Conservation (phyloP, 2,797 vertebrate genomes). For the Nannoperca australis region DNA sequence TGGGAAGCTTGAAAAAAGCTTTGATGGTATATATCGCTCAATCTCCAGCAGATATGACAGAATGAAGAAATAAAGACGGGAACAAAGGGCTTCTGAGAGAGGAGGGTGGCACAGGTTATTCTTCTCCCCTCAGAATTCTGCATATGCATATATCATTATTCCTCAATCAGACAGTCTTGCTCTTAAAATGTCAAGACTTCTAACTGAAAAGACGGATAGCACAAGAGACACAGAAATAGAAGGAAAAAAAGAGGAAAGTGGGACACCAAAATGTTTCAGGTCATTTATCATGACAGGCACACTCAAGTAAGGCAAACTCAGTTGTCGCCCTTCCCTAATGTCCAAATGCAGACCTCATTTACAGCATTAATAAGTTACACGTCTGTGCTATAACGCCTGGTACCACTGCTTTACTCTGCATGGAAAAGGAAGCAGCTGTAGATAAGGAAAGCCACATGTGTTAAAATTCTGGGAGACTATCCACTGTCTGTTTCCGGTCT, state of each 20-base stretch:
- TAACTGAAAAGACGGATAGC: constrained; percentile 45
- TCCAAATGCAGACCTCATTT: constrained; percentile 41
- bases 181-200: constrained; percentile 77
- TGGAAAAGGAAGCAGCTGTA: constrained; percentile 1
- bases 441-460: not conserved
- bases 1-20: constrained; percentile 78
- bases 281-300: constrained; percentile 65
- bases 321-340: constrained; percentile 36
- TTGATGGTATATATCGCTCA: constrained; percentile 79
- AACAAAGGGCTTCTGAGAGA: constrained; percentile 66
- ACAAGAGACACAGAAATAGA: constrained; percentile 45
- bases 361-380: constrained; percentile 36
- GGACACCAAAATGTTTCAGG: constrained; percentile 66
- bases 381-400: not conserved
- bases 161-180: constrained; percentile 72
- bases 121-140: constrained; percentile 67
- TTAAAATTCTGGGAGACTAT: constrained; percentile 1
- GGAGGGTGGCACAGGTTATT: constrained; percentile 69
- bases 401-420: not conserved
- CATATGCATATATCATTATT: constrained; percentile 77
- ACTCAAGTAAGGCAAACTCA: constrained; percentile 38
- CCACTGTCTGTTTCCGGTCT: not conserved
- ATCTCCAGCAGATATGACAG: constrained; percentile 79
- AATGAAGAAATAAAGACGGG: constrained; percentile 70
- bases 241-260: constrained; percentile 44